These are phyloP conservation scores for Pontoporia blainvillei DNA, from an alignment of 2,113 vertebrate genomes.

Conservation along the genomic window DNA sequence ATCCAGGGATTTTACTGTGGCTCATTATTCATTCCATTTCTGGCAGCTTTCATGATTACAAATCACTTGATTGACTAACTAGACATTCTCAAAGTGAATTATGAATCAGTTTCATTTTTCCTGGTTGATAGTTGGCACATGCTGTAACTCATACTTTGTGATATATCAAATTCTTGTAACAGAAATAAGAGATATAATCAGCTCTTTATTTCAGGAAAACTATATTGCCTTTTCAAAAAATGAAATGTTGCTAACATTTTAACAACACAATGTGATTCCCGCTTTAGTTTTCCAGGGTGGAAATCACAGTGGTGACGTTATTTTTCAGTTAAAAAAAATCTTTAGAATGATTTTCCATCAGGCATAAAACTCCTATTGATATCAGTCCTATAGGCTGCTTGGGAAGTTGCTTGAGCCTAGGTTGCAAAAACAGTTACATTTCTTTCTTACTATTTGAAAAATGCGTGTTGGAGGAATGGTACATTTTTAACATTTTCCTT, in stretches of 20 bases:
- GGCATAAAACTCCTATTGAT: constrained; percentile 10
- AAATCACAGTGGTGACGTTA: constrained; percentile 68
- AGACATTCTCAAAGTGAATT: constrained; percentile 93
- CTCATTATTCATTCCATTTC: constrained; percentile 95
- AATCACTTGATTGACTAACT: constrained; percentile 99
- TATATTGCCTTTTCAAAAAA: constrained; percentile 81
- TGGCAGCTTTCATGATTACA: constrained; percentile 98
- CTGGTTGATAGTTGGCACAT: constrained; percentile 82
- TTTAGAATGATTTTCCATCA: constrained; percentile 57
- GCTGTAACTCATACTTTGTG: constrained; percentile 80
- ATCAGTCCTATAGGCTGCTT: background rate
- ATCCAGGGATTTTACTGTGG: constrained; percentile 89
- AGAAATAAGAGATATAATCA: constrained; percentile 83
- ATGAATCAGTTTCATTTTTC: constrained; percentile 87
- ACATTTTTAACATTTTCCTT: background rate
- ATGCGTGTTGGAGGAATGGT: background rate
- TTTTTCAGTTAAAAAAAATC: constrained; percentile 72
- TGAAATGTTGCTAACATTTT: constrained; percentile 81
- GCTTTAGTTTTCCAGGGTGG: constrained; percentile 62
- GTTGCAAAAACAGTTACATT: constrained; percentile 27
- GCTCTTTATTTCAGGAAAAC: constrained; percentile 81
- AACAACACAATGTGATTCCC: constrained; percentile 74
- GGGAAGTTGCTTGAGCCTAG: background rate
- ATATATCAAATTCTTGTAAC: constrained; percentile 82
- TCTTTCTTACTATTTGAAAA: constrained; percentile 32